phyloP scores from a whole-genome alignment of 92 coral and sea anemone genomes.

The Galaxea fascicularis region DNA sequence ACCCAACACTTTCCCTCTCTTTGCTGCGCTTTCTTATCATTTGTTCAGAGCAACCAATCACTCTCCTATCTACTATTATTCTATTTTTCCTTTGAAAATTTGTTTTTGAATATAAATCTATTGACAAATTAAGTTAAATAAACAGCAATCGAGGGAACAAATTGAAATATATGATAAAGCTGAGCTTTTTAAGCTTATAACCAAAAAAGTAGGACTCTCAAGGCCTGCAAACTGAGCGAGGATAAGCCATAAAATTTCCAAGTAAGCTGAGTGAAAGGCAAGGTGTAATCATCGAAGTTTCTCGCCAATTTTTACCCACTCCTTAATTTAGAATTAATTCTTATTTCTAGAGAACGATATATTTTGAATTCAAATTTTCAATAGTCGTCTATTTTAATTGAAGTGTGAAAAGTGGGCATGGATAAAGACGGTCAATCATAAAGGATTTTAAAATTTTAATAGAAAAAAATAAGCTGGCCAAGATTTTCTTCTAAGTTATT shows the following conservation, averaged over 20 bases:
- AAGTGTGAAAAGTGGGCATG: too few species aligned
- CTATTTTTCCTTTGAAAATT: neutral
- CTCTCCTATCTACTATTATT: neutral
- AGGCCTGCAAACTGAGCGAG: too few species aligned
- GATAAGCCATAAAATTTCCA: too few species aligned
- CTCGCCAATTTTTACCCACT: neutral
- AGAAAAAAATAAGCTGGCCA: neutral
- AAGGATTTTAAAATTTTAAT: neutral
- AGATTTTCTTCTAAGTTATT: neutral
- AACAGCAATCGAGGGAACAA: constrained; percentile 1
- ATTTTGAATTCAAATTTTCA: neutral
- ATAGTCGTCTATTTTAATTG: neutral
- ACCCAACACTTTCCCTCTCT: too few species aligned
- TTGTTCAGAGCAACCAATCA: too few species aligned
- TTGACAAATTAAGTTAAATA: constrained; percentile 9
- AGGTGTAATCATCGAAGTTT: neutral
- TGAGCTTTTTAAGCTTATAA: neutral
- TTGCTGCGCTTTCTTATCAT: too few species aligned
- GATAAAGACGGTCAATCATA: neutral
- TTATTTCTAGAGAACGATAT: too few species aligned
- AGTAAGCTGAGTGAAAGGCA: neutral
- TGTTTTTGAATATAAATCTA: constrained; percentile 23
- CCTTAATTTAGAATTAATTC: neutral
- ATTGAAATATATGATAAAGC: neutral
- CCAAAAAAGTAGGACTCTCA: neutral